These are phyloP conservation scores for Germaria angustata DNA, from an alignment of 2,888 invertebrate genomes.

Conservation along the genomic window DNA sequence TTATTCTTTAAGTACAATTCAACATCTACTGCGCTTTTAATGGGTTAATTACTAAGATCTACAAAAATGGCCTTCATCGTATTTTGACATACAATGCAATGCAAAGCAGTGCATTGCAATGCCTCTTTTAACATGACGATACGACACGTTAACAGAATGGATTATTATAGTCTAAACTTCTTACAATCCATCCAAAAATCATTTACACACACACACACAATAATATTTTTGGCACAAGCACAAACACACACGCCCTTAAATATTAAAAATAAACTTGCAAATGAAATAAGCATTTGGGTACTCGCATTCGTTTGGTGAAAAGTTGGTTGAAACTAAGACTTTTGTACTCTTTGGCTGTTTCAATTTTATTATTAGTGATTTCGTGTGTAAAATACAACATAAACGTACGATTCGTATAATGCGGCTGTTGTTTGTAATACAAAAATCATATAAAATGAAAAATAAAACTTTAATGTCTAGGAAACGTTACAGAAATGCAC, in stretches of 20 bases:
- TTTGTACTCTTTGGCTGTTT: constrained; percentile 65
- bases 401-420: constrained; percentile 39
- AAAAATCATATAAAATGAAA: neutral
- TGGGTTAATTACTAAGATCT: constrained; percentile 23
- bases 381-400: constrained; percentile 69
- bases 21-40: too few species aligned
- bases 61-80: constrained; percentile 1
- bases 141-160: constrained; percentile 59
- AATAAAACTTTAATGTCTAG: constrained; percentile 27
- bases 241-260: neutral
- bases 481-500: constrained; percentile 5
- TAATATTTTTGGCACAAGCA: neutral
- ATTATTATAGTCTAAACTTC: constrained; percentile 55
- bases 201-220: neutral
- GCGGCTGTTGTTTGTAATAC: constrained; percentile 43
- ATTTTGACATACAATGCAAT: constrained; percentile 33
- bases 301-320: constrained; percentile 3
- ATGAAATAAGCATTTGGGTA: constrained; percentile 29
- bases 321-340: constrained; percentile 45
- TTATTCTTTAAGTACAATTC: too few species aligned
- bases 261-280: neutral
- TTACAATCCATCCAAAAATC: constrained; percentile 40
- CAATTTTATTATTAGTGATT: constrained; percentile 75
- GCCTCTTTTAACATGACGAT: constrained; percentile 48
- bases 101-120: constrained; percentile 44